These are phyloP conservation scores for Hesperophylax magnus DNA, from an alignment of 1,140 invertebrate species.

Conservation along the genomic window DNA sequence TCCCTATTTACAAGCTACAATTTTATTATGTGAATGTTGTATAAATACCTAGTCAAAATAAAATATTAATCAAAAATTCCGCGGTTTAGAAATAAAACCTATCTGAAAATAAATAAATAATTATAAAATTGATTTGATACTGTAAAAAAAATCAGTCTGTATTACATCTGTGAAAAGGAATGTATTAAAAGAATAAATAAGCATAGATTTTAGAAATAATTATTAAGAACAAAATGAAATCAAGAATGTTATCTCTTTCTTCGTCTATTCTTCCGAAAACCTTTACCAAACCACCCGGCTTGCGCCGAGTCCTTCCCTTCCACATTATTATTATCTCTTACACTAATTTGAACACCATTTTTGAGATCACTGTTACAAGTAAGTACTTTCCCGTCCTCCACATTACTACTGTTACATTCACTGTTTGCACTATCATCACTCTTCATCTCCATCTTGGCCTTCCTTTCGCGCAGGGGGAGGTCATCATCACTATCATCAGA, in stretches of 20 bases:
- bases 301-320: conserved; percentile 64
- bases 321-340: conserved; percentile 43
- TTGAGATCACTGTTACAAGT: conserved; percentile 60
- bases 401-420: conserved; percentile 50
- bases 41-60: background rate
- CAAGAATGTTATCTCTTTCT: conserved; percentile 59
- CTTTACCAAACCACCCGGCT: conserved; percentile 75
- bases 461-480: conserved; percentile 57
- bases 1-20: conserved; percentile 13
- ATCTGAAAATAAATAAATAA: background rate
- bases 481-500: conserved; percentile 64
- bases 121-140: background rate
- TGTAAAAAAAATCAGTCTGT: conserved; percentile 28
- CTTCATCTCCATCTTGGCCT: conserved; percentile 41
- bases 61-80: too few relatives aligned
- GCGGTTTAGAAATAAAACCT: too few relatives aligned
- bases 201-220: background rate
- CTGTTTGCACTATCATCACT: conserved; percentile 59
- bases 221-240: background rate
- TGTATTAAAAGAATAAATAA: conserved; percentile 38
- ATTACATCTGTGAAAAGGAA: conserved; percentile 17
- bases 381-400: conserved; percentile 32
- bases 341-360: conserved; percentile 56
- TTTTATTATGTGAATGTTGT: background rate
- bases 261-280: conserved; percentile 70